These are phyloP conservation scores for Alosa sapidissima DNA, from an alignment of 2,797 vertebrate genomes.

Conservation along the genomic window DNA sequence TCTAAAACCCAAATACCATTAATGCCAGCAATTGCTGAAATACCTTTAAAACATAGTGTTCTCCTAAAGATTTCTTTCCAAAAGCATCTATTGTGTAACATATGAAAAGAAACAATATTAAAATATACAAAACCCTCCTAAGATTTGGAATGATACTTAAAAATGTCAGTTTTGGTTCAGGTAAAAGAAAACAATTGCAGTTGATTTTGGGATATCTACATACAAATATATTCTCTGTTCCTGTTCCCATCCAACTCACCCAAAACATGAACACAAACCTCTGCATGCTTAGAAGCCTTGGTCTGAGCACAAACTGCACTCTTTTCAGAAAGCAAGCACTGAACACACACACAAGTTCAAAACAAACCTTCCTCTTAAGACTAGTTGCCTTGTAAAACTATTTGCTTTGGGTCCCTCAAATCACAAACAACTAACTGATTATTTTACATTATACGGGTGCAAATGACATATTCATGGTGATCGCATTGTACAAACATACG, in stretches of 20 bases:
- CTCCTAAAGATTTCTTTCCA: neutral
- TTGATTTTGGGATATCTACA: neutral
- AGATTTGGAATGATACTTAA: constrained; percentile 8
- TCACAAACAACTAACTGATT: constrained; percentile 6
- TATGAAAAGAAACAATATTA: neutral
- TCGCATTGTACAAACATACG: neutral
- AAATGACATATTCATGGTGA: neutral
- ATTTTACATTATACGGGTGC: neutral
- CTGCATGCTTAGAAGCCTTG: neutral
- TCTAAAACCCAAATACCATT: neutral
- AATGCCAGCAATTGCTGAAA: neutral
- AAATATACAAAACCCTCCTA: neutral
- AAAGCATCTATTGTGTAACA: neutral
- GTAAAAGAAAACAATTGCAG: neutral
- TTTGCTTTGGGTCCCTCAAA: neutral
- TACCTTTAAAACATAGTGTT: neutral
- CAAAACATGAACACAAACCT: neutral
- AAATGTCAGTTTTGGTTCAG: neutral
- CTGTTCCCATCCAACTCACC: neutral
- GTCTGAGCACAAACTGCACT: neutral
- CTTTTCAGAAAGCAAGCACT: neutral
- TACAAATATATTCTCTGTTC: constrained; percentile 16
- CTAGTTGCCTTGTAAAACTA: neutral
- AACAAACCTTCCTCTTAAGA: neutral
- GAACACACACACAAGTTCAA: neutral